Percentiles rank a stretch among this genome's conserved stretches.
Conservation (phyloP, 2,113 vertebrate species). For the Herpetotheres cachinnans region DNA sequence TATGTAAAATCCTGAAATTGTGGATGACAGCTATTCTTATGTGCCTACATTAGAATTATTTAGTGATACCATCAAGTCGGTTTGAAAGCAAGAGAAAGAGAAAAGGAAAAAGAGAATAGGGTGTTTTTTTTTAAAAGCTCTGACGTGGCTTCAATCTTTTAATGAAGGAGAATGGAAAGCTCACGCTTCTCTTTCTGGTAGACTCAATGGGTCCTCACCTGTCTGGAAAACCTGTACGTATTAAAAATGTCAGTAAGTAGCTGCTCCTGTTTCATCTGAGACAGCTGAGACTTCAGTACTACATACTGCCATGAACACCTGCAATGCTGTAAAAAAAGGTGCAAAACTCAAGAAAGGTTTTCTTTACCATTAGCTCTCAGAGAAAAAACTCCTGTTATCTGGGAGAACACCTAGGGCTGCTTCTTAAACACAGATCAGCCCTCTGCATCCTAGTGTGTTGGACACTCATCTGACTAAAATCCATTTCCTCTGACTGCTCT, state of each 20-base stretch:
- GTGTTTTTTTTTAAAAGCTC: neutral
- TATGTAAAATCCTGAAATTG: neutral
- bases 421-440: neutral
- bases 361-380: neutral
- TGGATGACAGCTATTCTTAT: neutral
- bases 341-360: neutral
- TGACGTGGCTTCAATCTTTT: neutral
- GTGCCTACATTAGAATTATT: neutral
- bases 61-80: neutral
- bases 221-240: neutral
- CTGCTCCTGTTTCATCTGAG: neutral
- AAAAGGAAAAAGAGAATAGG: neutral
- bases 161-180: neutral
- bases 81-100: neutral
- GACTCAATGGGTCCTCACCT: neutral
- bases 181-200: neutral
- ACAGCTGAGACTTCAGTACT: neutral
- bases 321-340: neutral
- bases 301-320: neutral
- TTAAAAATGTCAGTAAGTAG: neutral
- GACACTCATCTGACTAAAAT: neutral
- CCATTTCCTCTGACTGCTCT: fast-evolving
- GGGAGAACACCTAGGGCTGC: neutral
- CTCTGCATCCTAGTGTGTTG: neutral
- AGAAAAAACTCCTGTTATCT: fast-evolving